Evolutionary conservation across 2,888 invertebrate genomes (phyloP).

Genomic region (Nasonovia ribisnigri): DNA sequence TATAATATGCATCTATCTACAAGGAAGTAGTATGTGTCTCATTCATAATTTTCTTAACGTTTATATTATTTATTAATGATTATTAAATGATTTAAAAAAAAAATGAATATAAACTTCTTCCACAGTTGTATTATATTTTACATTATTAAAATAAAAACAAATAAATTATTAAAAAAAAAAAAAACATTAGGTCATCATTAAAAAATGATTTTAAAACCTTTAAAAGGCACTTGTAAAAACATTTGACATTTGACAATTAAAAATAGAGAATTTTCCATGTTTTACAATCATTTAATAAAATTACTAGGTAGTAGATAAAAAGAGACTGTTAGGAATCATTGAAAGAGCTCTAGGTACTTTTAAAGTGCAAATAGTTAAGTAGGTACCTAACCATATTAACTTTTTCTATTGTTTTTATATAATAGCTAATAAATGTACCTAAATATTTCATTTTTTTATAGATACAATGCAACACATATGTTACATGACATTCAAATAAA

Average conservation of each 20-base stretch:
- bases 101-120: too few relatives aligned
- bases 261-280: neutral
- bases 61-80: too few relatives aligned
- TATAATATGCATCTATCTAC: too few relatives aligned
- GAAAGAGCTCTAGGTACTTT: neutral
- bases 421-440: neutral
- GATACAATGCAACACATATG: slow-evolving; percentile 7
- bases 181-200: too few relatives aligned
- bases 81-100: too few relatives aligned
- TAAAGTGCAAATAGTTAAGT: neutral
- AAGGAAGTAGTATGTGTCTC: too few relatives aligned
- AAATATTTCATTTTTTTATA: neutral
- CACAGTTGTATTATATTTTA: too few relatives aligned
- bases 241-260: neutral
- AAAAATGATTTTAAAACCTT: too few relatives aligned
- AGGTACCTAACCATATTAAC: neutral
- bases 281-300: neutral
- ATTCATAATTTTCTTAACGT: too few relatives aligned
- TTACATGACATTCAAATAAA: neutral
- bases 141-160: too few relatives aligned
- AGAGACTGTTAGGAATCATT: neutral
- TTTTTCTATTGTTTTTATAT: neutral
- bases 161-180: too few relatives aligned
- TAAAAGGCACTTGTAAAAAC: neutral
- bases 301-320: neutral